Percentiles rank a stretch among this genome's conserved stretches.
phyloP scores from a whole-genome alignment of 2,888 invertebrate genomes.

The Trissolcus japonicus region DNA sequence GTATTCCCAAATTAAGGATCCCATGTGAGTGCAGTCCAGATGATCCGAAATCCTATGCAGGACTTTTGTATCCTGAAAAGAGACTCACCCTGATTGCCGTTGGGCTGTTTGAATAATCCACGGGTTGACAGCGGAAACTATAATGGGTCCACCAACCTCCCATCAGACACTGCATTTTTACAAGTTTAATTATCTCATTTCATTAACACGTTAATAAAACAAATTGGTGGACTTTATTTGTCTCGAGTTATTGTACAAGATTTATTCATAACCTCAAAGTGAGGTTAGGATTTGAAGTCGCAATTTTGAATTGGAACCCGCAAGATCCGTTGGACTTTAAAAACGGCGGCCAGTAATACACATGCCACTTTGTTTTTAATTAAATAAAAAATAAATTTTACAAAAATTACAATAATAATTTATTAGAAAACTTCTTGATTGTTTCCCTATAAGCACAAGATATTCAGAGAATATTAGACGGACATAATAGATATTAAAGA shows the following conservation, averaged over 20 bases:
- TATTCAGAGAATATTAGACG: no score
- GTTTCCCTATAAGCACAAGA: no score
- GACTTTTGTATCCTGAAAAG: slow-evolving; percentile 52
- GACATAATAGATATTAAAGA: no score
- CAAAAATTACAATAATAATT: no score
- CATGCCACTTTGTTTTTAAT: no score
- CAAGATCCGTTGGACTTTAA: no score
- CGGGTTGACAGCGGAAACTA: slow-evolving; percentile 92
- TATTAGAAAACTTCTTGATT: no score
- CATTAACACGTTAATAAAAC: slow-evolving; percentile 35
- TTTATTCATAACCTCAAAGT: no score
- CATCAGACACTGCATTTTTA: slow-evolving; percentile 85
- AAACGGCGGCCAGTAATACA: no score
- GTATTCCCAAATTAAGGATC: slow-evolving; percentile 4
- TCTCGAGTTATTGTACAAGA: background rate
- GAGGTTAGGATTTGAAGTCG: no score
- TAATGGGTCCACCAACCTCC: slow-evolving; percentile 94
- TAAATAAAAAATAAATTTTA: no score
- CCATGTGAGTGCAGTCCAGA: slow-evolving; percentile 27
- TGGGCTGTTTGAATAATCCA: slow-evolving; percentile 89
- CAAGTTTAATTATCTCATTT: slow-evolving; percentile 62
- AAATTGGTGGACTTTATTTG: slow-evolving; percentile 21
- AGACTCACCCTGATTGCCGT: slow-evolving; percentile 89
- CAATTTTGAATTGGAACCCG: no score
- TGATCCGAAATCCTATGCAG: slow-evolving; percentile 47